Conservation (phyloP, 2,113 vertebrate genomes). For the Crotalus helleri region DNA sequence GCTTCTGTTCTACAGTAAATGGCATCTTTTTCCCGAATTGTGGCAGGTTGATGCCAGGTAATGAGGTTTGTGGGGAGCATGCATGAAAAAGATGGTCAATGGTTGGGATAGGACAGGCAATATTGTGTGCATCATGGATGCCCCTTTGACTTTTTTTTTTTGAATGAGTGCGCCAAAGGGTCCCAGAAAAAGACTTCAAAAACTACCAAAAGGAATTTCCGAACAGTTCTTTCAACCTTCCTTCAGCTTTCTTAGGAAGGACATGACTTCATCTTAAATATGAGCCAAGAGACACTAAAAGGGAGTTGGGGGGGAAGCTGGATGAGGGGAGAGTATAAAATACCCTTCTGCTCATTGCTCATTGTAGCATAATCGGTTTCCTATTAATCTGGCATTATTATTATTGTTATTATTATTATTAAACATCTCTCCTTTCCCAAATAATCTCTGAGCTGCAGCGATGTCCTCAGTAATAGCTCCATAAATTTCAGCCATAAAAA, state of each 20-base stretch:
- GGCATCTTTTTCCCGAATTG: neutral
- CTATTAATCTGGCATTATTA: conserved; percentile 58
- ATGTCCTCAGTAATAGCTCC: conserved; percentile 87
- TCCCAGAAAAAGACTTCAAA: conserved; percentile 4
- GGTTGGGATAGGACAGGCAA: neutral
- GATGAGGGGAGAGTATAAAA: conserved; percentile 15
- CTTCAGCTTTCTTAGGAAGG: conserved; percentile 6
- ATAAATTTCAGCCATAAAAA: conserved; percentile 99
- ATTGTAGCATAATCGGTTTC: neutral
- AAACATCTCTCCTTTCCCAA: conserved; percentile 67
- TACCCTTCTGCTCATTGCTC: neutral
- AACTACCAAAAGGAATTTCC: conserved; percentile 50
- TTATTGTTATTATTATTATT: conserved; percentile 74
- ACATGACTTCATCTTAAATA: neutral
- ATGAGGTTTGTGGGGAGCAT: neutral
- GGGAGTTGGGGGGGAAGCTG: conserved; percentile 3
- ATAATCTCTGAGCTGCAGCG: conserved; percentile 46
- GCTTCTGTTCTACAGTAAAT: neutral
- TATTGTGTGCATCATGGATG: neutral
- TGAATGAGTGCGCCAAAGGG: conserved; percentile 27
- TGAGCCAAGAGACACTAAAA: neutral
- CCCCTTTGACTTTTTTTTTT: neutral
- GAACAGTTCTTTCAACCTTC: conserved; percentile 6
- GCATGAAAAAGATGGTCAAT: neutral
- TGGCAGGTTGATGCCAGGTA: neutral